Evolutionary conservation across 1,140 invertebrate species (phyloP).

Genomic region (Ruditapes philippinarum): DNA sequence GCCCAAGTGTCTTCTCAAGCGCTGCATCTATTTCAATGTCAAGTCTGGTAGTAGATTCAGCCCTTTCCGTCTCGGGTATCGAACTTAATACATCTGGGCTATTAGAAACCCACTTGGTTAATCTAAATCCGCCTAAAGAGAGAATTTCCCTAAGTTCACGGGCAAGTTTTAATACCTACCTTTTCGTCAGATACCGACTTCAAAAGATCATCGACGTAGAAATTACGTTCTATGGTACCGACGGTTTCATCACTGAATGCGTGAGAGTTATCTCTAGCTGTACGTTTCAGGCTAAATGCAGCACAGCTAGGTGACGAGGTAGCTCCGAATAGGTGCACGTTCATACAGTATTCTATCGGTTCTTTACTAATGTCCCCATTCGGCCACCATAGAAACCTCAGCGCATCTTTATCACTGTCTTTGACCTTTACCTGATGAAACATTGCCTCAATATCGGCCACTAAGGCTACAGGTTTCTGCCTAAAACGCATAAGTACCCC

Average conservation of each 20-base stretch:
- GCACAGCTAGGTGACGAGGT: no score
- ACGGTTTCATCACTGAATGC: not conserved
- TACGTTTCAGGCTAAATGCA: not conserved
- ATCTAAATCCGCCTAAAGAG: conserved; percentile 6
- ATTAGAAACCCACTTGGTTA: conserved; percentile 1
- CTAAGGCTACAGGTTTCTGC: not conserved
- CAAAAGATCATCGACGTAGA: not conserved
- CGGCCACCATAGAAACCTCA: conserved; percentile 60
- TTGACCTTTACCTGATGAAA: not conserved
- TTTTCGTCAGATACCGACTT: not conserved
- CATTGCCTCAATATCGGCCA: not conserved
- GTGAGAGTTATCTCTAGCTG: not conserved
- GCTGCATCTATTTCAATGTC: no score
- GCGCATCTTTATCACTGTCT: conserved; percentile 32
- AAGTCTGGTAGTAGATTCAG: no score
- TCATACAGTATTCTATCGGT: no score
- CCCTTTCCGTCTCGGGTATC: not conserved
- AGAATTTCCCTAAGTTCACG: not conserved
- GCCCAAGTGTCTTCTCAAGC: not conserved
- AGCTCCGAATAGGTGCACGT: no score
- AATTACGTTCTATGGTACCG: no score
- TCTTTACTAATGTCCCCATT: no score
- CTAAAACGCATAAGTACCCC: conserved; percentile 69
- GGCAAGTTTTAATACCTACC: not conserved
- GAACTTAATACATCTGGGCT: not conserved